Base-by-base conservation (phyloP, 2,113 vertebrate species). In the Phasianus colchicus region DNA sequence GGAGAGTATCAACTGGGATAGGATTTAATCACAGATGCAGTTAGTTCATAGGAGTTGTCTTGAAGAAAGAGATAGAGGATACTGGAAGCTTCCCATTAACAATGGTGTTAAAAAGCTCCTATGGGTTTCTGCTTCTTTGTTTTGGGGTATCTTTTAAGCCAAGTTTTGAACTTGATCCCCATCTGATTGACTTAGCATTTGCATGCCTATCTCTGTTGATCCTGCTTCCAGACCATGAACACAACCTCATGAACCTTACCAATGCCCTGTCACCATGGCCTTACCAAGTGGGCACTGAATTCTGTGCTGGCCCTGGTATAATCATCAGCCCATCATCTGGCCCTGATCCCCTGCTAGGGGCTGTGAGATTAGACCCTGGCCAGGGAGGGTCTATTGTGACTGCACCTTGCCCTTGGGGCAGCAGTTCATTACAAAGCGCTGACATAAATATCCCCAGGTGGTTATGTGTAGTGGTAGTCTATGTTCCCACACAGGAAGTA, bases 81-180 rank as follows among this genome's bases (percentile, higher is more conserved):
- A 79, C 18, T 40, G 29, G 17, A 40, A 0, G 0, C 1, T 93
- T 1, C 4, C 11, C 24, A 66, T 52, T 7, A 80, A n/a, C n/a
- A 52, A 21, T 3, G 70, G 34, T 32, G 11, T 29, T 29, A 83
- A 55, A 16, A 83, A 83, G 3, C 6, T 13, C 6, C 4, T 30
- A 1, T 5, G 5, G 0, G 0, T 47, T 5, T 80, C 36, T 30
- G 11, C 22, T 1, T 22, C 85, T 80, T 70, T 60, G 3, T 38
- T 80, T 58, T 55, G n/a, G 5, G 74, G 27, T 16, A 74, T 20
- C 3, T 88, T 92, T 70, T 61, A 50, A 36, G 1, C 15, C 15
- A 13, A 86, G 6, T 36, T 9, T 63, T 61, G 15, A 30, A 3
- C 9, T 76, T 20, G 72, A 43, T 43, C 10, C 3, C 4, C 7